phyloP scores from a whole-genome alignment of 2,888 invertebrate species.

The Lathronympha strigana region DNA sequence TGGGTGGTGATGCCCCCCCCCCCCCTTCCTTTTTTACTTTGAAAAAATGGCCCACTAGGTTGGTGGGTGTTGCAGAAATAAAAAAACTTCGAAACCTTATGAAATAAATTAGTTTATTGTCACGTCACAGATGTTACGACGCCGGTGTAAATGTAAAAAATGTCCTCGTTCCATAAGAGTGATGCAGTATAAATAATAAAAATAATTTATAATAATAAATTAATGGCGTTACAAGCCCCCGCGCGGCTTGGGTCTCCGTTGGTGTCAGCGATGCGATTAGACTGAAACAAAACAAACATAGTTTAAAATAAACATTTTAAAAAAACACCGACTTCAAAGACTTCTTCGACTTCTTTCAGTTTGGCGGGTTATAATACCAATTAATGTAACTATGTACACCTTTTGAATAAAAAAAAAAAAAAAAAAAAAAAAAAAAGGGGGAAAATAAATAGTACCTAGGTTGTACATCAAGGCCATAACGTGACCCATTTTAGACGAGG shows the following conservation, averaged over 20 bases:
- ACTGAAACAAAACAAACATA: conserved; percentile 16
- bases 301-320: not conserved
- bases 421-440: too few relatives aligned
- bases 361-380: too few relatives aligned
- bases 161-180: conserved; percentile 73
- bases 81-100: conserved; percentile 66
- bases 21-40: too few relatives aligned
- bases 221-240: conserved; percentile 79
- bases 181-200: conserved; percentile 83
- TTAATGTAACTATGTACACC: too few relatives aligned
- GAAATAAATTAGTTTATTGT: conserved; percentile 84
- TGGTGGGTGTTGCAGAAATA: conserved; percentile 47
- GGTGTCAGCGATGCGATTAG: conserved; percentile 13
- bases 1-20: too few relatives aligned
- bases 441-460: too few relatives aligned
- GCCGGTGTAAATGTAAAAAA: conserved; percentile 58
- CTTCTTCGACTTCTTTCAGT: too few relatives aligned
- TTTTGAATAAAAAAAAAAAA: too few relatives aligned
- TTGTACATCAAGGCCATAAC: too few relatives aligned
- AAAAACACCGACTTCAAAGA: too few relatives aligned
- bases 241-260: conserved; percentile 19
- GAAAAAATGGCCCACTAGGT: too few relatives aligned
- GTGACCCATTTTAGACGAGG: too few relatives aligned
- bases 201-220: conserved; percentile 83
- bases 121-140: conserved; percentile 73